A percentile compares a stretch with the other conserved stretches of the same genome.
These are phyloP conservation scores for Keiferia lycopersicella DNA, from an alignment of 2,888 invertebrate genomes.

Conservation along the genomic window DNA sequence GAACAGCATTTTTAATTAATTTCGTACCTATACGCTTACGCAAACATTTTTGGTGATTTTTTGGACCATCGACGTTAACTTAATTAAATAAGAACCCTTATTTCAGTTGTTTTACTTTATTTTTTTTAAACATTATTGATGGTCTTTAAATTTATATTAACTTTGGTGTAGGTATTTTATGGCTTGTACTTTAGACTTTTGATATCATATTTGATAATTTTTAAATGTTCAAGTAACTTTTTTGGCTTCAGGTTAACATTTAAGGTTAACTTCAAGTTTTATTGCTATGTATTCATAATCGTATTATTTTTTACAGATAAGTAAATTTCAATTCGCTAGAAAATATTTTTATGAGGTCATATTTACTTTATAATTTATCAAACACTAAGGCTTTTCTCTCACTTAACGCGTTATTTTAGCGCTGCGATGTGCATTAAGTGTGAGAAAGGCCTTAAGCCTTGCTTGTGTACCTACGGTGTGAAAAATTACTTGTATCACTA, in stretches of 20 bases:
- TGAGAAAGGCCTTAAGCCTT: no score
- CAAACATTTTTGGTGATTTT: background rate
- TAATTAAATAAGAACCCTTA: background rate
- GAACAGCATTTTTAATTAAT: conserved; percentile 5
- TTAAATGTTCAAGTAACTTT: background rate
- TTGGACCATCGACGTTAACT: background rate
- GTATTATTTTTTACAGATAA: background rate
- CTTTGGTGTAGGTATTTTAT: background rate
- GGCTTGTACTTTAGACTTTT: background rate
- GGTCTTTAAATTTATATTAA: background rate
- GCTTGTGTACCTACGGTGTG: no score
- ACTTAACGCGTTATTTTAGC: no score
- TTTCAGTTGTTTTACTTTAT: background rate
- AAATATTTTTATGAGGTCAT: background rate
- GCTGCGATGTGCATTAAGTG: no score
- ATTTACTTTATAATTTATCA: no score
- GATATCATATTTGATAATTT: background rate
- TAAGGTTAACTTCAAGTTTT: background rate
- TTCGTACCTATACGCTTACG: background rate
- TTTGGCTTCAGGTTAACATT: background rate
- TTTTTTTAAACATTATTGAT: background rate
- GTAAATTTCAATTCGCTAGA: background rate
- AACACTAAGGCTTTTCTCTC: no score
- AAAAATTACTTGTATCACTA: no score
- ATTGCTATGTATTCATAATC: background rate